Conservation (phyloP, 2,888 invertebrate species). For the Nomada lathburiana region DNA sequence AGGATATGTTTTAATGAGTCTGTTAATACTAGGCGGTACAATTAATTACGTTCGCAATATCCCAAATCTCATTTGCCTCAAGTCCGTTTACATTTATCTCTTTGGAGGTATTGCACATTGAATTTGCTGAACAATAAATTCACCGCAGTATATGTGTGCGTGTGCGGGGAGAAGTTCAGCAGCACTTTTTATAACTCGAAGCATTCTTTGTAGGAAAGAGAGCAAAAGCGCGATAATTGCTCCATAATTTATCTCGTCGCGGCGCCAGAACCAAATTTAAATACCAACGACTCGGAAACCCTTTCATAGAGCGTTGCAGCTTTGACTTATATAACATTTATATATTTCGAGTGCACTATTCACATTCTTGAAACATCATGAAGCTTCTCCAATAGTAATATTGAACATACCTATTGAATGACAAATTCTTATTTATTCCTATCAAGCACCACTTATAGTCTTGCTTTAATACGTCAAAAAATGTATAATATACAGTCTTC, state of each 20-base stretch:
- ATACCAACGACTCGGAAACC: constrained; percentile 58
- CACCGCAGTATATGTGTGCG: neutral
- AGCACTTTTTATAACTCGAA: constrained; percentile 22
- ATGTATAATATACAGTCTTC: too few species aligned
- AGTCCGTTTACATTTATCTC: neutral
- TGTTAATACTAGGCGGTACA: neutral
- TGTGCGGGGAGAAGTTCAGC: constrained; percentile 5
- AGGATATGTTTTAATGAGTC: neutral
- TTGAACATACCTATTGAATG: too few species aligned
- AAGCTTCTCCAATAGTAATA: neutral
- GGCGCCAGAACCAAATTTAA: constrained; percentile 55
- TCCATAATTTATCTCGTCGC: constrained; percentile 55
- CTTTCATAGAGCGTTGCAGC: constrained; percentile 25
- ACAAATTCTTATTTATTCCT: too few species aligned
- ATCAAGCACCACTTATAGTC: too few species aligned
- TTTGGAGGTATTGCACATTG: constrained; percentile 5
- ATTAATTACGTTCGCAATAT: neutral
- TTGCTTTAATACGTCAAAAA: too few species aligned
- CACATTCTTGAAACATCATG: too few species aligned
- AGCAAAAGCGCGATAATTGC: constrained; percentile 52
- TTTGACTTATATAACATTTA: neutral
- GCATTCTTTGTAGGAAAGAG: constrained; percentile 18
- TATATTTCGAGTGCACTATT: neutral
- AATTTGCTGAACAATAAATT: constrained; percentile 26
- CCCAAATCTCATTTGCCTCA: neutral